phyloP scores from a whole-genome alignment of 2,888 invertebrate species.

The Lypha dubia region DNA sequence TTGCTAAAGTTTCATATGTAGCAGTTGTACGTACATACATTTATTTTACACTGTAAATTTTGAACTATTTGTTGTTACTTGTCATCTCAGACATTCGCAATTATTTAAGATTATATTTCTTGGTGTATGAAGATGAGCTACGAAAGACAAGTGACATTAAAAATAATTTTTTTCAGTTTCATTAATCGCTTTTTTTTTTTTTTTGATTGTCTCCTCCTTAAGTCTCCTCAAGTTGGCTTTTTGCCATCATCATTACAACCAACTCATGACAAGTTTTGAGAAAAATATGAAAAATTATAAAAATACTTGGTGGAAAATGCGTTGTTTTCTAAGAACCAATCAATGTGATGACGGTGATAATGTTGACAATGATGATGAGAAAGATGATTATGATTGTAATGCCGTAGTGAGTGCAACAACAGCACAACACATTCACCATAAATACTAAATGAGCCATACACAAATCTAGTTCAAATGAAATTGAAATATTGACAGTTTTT shows the following conservation, averaged over 20 bases:
- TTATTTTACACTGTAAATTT: slow-evolving; percentile 48
- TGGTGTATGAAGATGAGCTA: slow-evolving; percentile 59
- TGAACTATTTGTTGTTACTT: slow-evolving; percentile 67
- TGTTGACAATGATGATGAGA: slow-evolving; percentile 33
- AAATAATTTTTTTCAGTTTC: slow-evolving; percentile 51
- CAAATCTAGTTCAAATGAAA: slow-evolving; percentile 69
- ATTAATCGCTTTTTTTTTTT: slow-evolving; percentile 18
- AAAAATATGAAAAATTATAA: slow-evolving; percentile 25
- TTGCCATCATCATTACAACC: slow-evolving; percentile 54
- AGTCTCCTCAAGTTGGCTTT: slow-evolving; percentile 61
- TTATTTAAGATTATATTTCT: slow-evolving; percentile 71
- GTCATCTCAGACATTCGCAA: slow-evolving; percentile 69
- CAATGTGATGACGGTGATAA: slow-evolving; percentile 25
- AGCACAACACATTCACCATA: slow-evolving; percentile 51
- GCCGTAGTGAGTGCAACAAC: slow-evolving; percentile 18
- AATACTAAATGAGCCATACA: slow-evolving; percentile 66
- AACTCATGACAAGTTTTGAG: neutral
- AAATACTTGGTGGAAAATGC: slow-evolving; percentile 55
- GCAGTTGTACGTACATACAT: neutral
- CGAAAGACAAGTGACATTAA: slow-evolving; percentile 70
- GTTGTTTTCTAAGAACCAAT: slow-evolving; percentile 57
- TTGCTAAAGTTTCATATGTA: neutral
- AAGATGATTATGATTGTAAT: slow-evolving; percentile 23
- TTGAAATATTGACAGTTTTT: slow-evolving; percentile 69
- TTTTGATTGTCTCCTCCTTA: neutral